Evolutionary conservation across 1,140 invertebrate genomes (phyloP), one percentile per base, ranked within the genome.

Genomic region (Heliconius eleuchia): DNA sequence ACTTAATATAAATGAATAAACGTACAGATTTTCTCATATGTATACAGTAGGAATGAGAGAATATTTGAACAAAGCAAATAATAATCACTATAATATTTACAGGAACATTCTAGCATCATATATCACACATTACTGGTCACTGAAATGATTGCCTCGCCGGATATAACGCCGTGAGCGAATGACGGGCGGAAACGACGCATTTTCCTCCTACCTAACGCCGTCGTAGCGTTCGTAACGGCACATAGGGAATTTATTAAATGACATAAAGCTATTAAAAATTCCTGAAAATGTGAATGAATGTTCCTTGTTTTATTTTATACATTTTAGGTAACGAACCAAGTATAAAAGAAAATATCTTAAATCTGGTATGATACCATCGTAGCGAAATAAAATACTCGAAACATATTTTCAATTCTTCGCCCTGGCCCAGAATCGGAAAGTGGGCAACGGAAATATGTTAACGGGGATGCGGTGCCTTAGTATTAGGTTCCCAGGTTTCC

Each of bases 121-220:
- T 34, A 37, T 66, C 60, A 76, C 46, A 70, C 39, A 76, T 76
- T 27, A 71, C 74, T 70, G 74, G 42, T 70, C 60, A 30, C 73
- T 50, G 74, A 70, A 76, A 76, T 71, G 74, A 76, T 76, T 76
- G 74, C 74, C 74, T 39, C 74, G 60, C 74, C 60, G 74, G 74
- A 76, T 46, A 46, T 70, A 66, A 76, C 60, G 74, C 19, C 74
- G 74, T 46, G 74, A 76, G 60, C 74, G 60, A 76, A 60, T 76
- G 60, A 76, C 60, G 55, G 60, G 19, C 74, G 74, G 74, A 75
- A 66, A 60, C 52, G 34, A 23, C 74, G 71, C 71, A 71, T 72
- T 42, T 42, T 13, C 60, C 60, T 66, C 27, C 9, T 66, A 30
- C 60, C 27, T 66, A 66, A 30, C 60, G 60, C 60, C 60, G 60